Evolutionary conservation across 2,113 vertebrate genomes (phyloP).

Genomic region (Tupaia tana): DNA sequence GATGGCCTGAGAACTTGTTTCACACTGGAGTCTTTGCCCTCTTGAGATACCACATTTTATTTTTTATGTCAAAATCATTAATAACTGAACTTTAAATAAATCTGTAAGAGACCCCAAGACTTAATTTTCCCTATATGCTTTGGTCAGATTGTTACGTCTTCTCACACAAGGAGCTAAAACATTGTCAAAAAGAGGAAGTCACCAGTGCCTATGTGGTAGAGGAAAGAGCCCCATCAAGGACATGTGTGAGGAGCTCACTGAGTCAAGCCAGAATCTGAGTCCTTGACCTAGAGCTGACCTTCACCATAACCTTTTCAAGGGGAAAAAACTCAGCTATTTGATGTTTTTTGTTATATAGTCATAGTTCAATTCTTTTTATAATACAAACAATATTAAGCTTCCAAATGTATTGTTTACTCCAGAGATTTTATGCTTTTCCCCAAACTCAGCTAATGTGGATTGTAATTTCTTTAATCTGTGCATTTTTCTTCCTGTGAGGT

Average conservation of each 20-base stretch:
- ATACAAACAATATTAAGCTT: not conserved
- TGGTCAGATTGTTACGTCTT: not conserved
- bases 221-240: too few species aligned
- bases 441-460: constrained; percentile 84
- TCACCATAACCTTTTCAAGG: accelerated
- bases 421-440: constrained; percentile 1
- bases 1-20: not conserved
- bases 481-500: constrained; percentile 91
- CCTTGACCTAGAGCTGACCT: too few species aligned
- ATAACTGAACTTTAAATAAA: not conserved
- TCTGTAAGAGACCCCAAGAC: not conserved
- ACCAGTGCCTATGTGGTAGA: too few species aligned
- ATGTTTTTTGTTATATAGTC: too few species aligned
- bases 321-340: not conserved
- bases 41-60: not conserved
- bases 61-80: not conserved
- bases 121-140: accelerated
- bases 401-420: not conserved
- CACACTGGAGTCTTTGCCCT: not conserved
- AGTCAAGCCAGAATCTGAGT: not conserved
- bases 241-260: not conserved
- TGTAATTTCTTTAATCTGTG: constrained; percentile 91
- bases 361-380: not conserved
- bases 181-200: not conserved
- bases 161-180: not conserved